A percentile compares a stretch with the other conserved stretches of the same genome.
Evolutionary conservation across 2,797 vertebrate species (phyloP).

Genomic region (Aeoliscus strigatus): DNA sequence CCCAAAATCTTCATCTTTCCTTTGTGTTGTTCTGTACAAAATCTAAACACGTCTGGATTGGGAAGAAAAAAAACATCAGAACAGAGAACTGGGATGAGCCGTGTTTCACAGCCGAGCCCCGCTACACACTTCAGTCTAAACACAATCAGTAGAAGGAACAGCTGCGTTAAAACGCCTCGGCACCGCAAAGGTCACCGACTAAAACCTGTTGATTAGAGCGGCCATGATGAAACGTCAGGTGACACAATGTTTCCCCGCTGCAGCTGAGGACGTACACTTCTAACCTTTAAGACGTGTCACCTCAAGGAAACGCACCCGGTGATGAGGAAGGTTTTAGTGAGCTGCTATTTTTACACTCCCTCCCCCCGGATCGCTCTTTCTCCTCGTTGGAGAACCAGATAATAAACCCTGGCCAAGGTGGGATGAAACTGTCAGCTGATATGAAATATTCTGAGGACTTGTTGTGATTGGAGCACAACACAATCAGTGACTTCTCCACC

Average conservation of each 20-base stretch:
- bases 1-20: too few relatives aligned
- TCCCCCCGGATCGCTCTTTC: slow-evolving; percentile 18
- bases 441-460: slow-evolving; percentile 29
- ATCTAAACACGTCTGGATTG: too few relatives aligned
- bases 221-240: slow-evolving; percentile 23
- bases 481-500: too few relatives aligned
- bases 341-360: slow-evolving; percentile 60
- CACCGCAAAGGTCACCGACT: slow-evolving; percentile 11
- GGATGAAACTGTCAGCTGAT: too few relatives aligned
- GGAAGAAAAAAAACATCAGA: too few relatives aligned
- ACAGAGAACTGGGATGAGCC: too few relatives aligned
- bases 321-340: slow-evolving; percentile 52
- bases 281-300: slow-evolving; percentile 42
- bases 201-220: slow-evolving; percentile 42
- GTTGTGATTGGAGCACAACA: too few relatives aligned
- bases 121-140: too few relatives aligned
- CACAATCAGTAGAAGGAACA: too few relatives aligned
- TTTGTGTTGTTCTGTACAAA: too few relatives aligned
- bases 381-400: slow-evolving; percentile 25
- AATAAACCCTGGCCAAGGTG: slow-evolving; percentile 13
- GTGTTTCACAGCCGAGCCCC: too few relatives aligned
- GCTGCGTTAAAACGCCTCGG: too few relatives aligned
- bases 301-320: slow-evolving; percentile 53
- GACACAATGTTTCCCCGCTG: slow-evolving; percentile 17
- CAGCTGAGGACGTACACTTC: slow-evolving; percentile 13